Base-by-base conservation (phyloP, 2,888 invertebrate genomes). In the Phrixothrix hirtus region DNA sequence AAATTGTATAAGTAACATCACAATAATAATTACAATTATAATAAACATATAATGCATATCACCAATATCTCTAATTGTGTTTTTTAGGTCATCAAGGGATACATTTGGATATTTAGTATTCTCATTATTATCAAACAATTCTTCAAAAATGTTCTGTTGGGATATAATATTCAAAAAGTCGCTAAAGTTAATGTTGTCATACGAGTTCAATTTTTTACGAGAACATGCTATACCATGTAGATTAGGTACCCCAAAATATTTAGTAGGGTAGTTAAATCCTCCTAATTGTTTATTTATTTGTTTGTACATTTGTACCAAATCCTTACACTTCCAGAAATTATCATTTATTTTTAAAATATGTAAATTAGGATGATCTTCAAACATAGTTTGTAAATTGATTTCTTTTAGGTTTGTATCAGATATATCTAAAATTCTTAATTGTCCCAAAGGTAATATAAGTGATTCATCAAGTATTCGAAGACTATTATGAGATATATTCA, bases 201-300 rank as follows among this genome's bases (percentile, higher is more conserved):
- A 39, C 1, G 34, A 35, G 11, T 38, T 17, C n/a, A 54, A 13
- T 35, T 36, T 31, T 6, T 0, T 9, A 3, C 34, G 15, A 2
- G 53, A 54, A 14, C 53, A 54, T 9, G 53, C 53, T 15, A 54
- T 54, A 6, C 46, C 50, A 27, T 55, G 50, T 26, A 55, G 15
- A 34, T 55, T 55, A n/a, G 55, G 46, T 21, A 55, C 50, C 1
- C 43, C 21, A 25, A 26, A 54, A 34, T 49, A 38, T 11, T 34
- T 32, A 27, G 15, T 26, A 11, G 47, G 38, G 13, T 25, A 27
- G 16, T 31, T 4, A 29, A 47, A 48, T 6, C 38, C 53, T 17
- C 47, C 46, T 4, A 15, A 14, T 10, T 16, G 30, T 14, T 50
- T 12, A 21, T 45, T 55, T 21, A 55, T 17, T n/a, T 12, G 15